Base-by-base conservation (phyloP, 2,113 vertebrate genomes). In the Ursus arctos region DNA sequence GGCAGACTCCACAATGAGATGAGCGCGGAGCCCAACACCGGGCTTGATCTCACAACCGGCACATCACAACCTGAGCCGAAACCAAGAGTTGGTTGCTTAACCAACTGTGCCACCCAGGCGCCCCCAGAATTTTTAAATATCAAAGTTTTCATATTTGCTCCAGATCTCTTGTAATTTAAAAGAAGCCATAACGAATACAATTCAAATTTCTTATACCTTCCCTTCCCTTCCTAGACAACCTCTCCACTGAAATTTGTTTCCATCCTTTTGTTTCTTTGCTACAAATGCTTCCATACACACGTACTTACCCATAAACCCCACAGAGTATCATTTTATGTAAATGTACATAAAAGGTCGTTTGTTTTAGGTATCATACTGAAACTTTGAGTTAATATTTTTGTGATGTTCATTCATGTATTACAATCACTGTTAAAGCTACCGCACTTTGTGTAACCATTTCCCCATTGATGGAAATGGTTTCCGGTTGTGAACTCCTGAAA, bases 21-120 rank as follows among this genome's bases (percentile, higher is more conserved):
- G 33, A 69, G 65, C 7, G 4, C 4, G 0, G 16, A n/a, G 33
- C 15, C 33, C 0, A 2, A 69, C 3, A 7, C 65, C n/a, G 16
- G 16, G 15, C 33, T 69, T 18, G 16, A 69, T 19, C 65, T n/a
- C 16, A 69, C 33, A n/a, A 69, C 16, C 15, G 3, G 18, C 7
- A 69, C 6, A 67, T 19, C 65, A 69, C 16, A 9, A 69, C 33
- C 65, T 69, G 33, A n/a, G 31, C 65, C 0, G 3, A 69, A n/a
- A 69, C 33, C 65, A n/a, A 69, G 65, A n/a, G 65, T 19, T 7
- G 1, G 65, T 18, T 69, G 31, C 33, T 69, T 69, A 69, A 69
- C 33, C 31, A 69, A n/a, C 16, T 69, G 16, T 69, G 65, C 31
- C 55, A 57, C 55, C 15, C 65, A 33, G 31, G 7, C 16, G 31